Base-by-base conservation (phyloP, 2,797 vertebrate species). In the Siniperca scherzeri region DNA sequence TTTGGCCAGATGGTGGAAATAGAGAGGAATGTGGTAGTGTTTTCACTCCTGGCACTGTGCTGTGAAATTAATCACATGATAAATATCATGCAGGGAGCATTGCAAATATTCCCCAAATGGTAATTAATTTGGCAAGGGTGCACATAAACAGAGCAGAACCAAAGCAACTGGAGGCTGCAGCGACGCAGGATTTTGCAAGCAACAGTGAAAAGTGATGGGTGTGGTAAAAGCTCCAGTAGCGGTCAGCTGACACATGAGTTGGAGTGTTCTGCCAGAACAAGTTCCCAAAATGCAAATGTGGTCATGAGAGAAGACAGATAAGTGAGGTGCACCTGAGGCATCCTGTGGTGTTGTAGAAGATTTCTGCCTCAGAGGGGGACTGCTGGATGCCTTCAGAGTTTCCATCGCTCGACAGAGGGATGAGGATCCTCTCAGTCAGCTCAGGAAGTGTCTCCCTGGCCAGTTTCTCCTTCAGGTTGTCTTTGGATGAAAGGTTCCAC, bases 401-500 rank as follows among this genome's bases (percentile, higher is more conserved):
- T 5, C 53, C 76, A 0, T 21, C 2, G 4, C 82, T 60, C 0
- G 97, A 96, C 25, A 98, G 92, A 2, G 98, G 98, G 22, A 96
- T 81, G 74, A 99, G 91, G 75, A 99, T 94, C 75, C 92, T 93
- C 7, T 97, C 94, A 0, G 97, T 97, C 86, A 99, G 96, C 12
- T 96, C 95, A 16, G 93, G 68, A 81, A 99, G 94, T 0, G 95
- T 94, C 70, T 97, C 96, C 2, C 81, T 94, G 36, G 97, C 97
- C 92, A 99, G 89, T 65, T 95, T 97, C 40, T 97, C 95, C 94
- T 99, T 99, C 79, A 99, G 94, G 70, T 89, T 95, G 87, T 99
- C 98, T 55, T 97, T 99, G 90, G 98, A 98, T 64, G 98, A 99
- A 72, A 99, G 96, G 91, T 99, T 99, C 98, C 98, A 99, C 70